Evolutionary conservation across 2,113 vertebrate species (phyloP), one percentile per base, ranked within the genome.

Genomic region (Daboia siamensis): DNA sequence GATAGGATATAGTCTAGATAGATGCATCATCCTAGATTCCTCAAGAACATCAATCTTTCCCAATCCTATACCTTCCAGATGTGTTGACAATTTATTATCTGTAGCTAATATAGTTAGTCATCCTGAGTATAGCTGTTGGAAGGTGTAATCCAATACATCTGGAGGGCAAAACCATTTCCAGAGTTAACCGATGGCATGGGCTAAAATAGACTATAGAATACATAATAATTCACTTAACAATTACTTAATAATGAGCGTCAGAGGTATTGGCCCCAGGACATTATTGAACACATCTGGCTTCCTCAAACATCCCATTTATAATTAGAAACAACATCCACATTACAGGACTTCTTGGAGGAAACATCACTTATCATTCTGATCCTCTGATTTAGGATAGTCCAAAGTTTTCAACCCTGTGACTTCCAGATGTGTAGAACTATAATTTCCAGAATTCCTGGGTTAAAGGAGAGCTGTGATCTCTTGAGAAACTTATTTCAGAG

Each of bases 121-220:
- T 80, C 3, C 74, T 44, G 74, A 80, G 17, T 80, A 3, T 80
- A 44, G 33, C 74, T 44, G 33, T 80, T 80, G 74, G 74, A 44
- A 80, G 33, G 33, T 80, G 20, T 80, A 80, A 80, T 80, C 74
- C 33, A 80, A 80, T 80, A 80, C 74, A 80, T 80, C 74, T 80
- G 74, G 74, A 80, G 33, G 74, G 4, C 15, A n/a, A 88, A 92
- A 64, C 51, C 57, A 87, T 64, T 91, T 91, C 57, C 52, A 92
- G 44, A 54, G 61, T 33, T 84, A 88, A 21, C n/a, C 13, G 48
- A 13, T 24, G 29, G 86, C 85, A 7, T 54, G 86, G 74, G 33
- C 20, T 80, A 80, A 44, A 80, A 80, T 92, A 54, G 57, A 46
- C 39, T 57, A 39, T 29, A 46, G 69, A 13, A 56, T 52, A 74